phyloP scores from a whole-genome alignment of 2,888 invertebrate species.

The Lithophane leautieri region DNA sequence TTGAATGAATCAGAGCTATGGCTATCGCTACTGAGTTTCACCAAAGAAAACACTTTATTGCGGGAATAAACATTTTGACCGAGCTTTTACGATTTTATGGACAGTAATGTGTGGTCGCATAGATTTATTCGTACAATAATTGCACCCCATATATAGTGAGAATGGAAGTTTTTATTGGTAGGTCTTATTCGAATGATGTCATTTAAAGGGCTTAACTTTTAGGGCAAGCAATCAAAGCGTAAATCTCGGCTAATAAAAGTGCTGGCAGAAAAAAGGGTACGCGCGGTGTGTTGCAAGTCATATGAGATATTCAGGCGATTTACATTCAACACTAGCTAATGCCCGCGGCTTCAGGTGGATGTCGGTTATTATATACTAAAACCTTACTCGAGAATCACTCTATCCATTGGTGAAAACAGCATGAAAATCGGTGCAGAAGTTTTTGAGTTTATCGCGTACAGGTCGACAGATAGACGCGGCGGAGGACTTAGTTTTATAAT shows the following conservation, averaged over 20 bases:
- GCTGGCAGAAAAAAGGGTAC: constrained; percentile 9
- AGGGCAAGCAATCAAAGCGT: constrained; percentile 41
- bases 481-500: no score
- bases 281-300: constrained; percentile 16
- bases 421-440: no score
- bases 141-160: constrained; percentile 40
- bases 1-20: not conserved
- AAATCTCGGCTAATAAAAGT: constrained; percentile 25
- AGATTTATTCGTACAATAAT: constrained; percentile 53
- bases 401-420: no score
- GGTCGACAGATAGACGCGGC: no score
- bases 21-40: not conserved
- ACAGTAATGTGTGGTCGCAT: constrained; percentile 19
- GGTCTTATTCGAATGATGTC: constrained; percentile 47
- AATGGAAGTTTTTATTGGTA: constrained; percentile 46
- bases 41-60: constrained; percentile 33
- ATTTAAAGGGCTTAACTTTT: constrained; percentile 49
- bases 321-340: constrained; percentile 28
- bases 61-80: constrained; percentile 21
- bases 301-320: constrained; percentile 27
- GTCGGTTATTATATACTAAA: no score
- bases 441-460: no score
- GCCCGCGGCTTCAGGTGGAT: no score
- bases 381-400: no score
- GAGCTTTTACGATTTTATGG: constrained; percentile 33